These are phyloP conservation scores for Gavia stellata DNA, from an alignment of 2,113 vertebrate species.

Conservation along the genomic window DNA sequence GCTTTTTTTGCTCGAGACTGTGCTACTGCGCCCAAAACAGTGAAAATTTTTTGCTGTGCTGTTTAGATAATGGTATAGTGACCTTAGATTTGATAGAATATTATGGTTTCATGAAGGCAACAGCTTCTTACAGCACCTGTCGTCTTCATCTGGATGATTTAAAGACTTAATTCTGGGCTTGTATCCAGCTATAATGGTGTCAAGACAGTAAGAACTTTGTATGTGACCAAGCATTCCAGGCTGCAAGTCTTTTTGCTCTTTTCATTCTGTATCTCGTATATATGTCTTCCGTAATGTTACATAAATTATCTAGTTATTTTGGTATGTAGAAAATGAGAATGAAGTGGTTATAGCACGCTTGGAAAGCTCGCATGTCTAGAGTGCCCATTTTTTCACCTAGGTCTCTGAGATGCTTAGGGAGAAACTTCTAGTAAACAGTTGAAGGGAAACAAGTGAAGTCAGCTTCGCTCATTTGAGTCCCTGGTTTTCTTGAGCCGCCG, in stretches of 20 bases:
- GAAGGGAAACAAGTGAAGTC: neutral
- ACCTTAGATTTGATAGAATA: neutral
- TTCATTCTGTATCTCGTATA: rapidly evolving
- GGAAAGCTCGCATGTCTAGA: neutral
- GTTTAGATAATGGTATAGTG: neutral
- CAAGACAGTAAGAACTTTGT: neutral
- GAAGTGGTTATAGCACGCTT: neutral
- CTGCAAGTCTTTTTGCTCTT: neutral
- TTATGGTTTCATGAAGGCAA: neutral
- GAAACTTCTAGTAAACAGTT: neutral
- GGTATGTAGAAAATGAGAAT: neutral
- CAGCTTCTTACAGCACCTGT: neutral
- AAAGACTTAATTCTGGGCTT: neutral
- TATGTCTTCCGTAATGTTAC: neutral
- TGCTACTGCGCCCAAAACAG: neutral
- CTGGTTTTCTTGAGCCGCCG: neutral
- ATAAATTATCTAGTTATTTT: neutral
- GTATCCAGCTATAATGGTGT: neutral
- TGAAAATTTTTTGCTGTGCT: neutral
- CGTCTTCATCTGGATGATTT: neutral
- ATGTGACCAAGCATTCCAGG: neutral
- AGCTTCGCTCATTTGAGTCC: neutral
- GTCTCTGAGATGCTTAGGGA: neutral
- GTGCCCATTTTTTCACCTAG: neutral
- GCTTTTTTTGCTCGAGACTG: neutral